Base-by-base conservation (phyloP, 2,888 invertebrate species). In the Malachius bipustulatus region DNA sequence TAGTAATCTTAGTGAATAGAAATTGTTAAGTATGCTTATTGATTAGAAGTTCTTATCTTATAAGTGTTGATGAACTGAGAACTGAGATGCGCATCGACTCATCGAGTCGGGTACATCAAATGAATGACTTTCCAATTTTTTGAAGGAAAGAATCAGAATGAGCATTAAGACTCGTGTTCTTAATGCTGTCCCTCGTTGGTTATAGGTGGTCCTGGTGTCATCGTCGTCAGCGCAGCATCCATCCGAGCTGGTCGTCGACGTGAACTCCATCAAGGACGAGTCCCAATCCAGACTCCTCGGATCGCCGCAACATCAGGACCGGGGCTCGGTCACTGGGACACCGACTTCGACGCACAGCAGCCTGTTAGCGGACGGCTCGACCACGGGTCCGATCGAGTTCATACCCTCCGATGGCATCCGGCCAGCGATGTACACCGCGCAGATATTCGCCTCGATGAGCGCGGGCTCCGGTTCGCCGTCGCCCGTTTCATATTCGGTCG, bases 401-500 rank as follows among this genome's bases (percentile, higher is more conserved):
- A 66, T 67, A 49, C 56, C 64, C 41, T 57, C 66, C 52, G 66
- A 61, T 59, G 62, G 66, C 47, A 57, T 66, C 54, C 66, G 66
- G 49, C 58, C 73, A 45, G 69, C 73, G 44, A 75, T 75, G 74
- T 77, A 76, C 60, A 72, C 73, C 45, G 71, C 75, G 50, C 77
- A 77, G 63, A 76, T 77, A 66, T 77, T 76, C 61, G 71, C 75
- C 60, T 69, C 75, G 48, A 73, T 74, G 64, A 56, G 50, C 34
- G 58, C 61, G 43, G 62, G 60, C 34, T 63, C 62, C 43, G 76
- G 75, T 52, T 73, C 76, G 35, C 75, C 77, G 40, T 76, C 76
- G 46, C 76, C 77, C 28, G 75, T 72, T 45, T 74, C 76, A 27
- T 68, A 69, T 52, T 36, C 39, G 4, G 39, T 36, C n/a, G 36